Percentiles rank a stretch among this genome's conserved stretches.
These are phyloP conservation scores for Periophthalmus magnuspinnatus DNA, from an alignment of 2,797 vertebrate genomes.

Conservation along the genomic window DNA sequence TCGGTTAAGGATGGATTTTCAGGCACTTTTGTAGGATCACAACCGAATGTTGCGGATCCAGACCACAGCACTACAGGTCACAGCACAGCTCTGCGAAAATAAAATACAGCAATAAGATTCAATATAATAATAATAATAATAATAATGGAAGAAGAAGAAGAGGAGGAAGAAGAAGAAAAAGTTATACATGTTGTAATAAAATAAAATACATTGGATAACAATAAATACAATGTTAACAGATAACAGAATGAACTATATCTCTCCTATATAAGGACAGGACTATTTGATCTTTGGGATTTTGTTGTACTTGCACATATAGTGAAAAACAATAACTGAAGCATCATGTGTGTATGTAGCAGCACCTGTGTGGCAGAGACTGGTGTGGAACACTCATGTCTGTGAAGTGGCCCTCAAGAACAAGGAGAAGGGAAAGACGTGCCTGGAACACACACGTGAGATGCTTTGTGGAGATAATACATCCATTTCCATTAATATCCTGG, in stretches of 20 bases:
- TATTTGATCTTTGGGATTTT: no score
- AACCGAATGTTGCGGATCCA: not conserved
- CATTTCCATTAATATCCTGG: no score
- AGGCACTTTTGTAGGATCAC: not conserved
- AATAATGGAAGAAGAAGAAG: no score
- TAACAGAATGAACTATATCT: not conserved
- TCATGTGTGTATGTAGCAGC: not conserved
- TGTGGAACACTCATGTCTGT: not conserved
- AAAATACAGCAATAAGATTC: no score
- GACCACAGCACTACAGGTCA: not conserved
- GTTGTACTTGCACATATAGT: no score
- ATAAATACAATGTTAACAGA: not conserved
- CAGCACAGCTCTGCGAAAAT: not conserved
- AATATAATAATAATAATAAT: not conserved
- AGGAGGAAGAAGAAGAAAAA: no score
- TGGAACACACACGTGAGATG: conserved; percentile 36
- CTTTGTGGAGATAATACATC: no score
- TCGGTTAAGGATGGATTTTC: not conserved
- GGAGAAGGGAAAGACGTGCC: conserved; percentile 55
- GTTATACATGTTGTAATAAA: not conserved
- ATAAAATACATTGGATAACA: not conserved
- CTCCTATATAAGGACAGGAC: not conserved
- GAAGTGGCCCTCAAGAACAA: conserved; percentile 35
- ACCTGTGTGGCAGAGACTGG: not conserved
- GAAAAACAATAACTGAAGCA: no score